Conservation (phyloP, 1,140 invertebrate genomes). For the Chlorops oryzae region DNA sequence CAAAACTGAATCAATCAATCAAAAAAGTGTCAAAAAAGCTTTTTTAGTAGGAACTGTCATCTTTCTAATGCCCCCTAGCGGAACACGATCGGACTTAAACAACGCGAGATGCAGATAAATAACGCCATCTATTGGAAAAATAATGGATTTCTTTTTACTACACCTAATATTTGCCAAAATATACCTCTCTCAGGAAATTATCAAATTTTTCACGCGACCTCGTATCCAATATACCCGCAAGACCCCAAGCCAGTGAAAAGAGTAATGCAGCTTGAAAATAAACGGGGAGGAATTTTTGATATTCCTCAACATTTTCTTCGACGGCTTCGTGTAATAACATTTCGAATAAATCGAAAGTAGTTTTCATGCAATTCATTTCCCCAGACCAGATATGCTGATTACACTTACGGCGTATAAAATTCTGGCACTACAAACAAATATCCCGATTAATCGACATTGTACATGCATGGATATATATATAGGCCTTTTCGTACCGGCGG, state of each 20-base stretch:
- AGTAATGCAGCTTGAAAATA: conserved; percentile 77
- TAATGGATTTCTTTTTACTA: no score
- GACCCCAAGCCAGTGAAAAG: conserved; percentile 72
- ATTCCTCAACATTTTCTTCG: conserved; percentile 55
- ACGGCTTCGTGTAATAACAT: conserved; percentile 70
- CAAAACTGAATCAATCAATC: no score
- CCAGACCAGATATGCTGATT: conserved; percentile 63
- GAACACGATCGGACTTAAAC: no score
- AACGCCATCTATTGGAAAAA: no score
- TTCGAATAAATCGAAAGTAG: conserved; percentile 67
- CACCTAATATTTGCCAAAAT: no score
- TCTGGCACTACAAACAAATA: conserved; percentile 27
- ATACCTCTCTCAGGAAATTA: conserved; percentile 52
- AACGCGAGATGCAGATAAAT: no score
- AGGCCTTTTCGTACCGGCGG: conserved; percentile 51
- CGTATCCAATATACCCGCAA: conserved; percentile 69
- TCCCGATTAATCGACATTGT: neutral
- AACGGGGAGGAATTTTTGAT: conserved; percentile 56
- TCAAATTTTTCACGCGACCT: conserved; percentile 71
- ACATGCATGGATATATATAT: neutral
- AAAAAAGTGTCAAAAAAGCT: no score
- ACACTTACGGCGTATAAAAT: conserved; percentile 62
- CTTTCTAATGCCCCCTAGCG: no score
- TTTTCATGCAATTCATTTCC: conserved; percentile 66
- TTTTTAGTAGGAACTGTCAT: no score